Conservation (phyloP, 2,888 invertebrate genomes). For the Drosophila quinaria region DNA sequence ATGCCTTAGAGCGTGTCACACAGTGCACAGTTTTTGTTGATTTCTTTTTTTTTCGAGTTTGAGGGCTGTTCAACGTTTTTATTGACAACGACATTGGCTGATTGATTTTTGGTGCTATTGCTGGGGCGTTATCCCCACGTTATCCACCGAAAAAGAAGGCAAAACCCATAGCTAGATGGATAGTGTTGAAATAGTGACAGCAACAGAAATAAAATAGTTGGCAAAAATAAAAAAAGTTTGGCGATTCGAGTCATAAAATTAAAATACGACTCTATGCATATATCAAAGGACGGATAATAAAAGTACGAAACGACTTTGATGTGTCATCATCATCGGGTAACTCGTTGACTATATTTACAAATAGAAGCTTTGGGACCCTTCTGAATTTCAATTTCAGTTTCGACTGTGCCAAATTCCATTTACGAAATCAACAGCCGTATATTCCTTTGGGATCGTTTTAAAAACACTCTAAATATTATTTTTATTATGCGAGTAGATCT, state of each 20-base stretch:
- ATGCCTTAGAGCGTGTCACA: conserved; percentile 53
- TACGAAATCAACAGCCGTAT: background rate
- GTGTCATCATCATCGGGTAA: conserved; percentile 37
- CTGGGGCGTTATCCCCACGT: conserved; percentile 44
- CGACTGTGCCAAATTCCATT: conserved; percentile 6
- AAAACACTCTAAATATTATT: background rate
- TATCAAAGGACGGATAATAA: conserved; percentile 38
- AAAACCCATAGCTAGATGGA: conserved; percentile 22
- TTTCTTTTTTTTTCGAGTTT: conserved; percentile 17
- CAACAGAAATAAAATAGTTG: conserved; percentile 39
- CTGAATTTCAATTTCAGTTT: conserved; percentile 18
- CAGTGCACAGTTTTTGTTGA: conserved; percentile 9
- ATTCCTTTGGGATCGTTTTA: background rate
- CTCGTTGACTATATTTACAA: conserved; percentile 11
- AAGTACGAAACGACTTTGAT: conserved; percentile 37
- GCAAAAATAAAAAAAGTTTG: conserved; percentile 15
- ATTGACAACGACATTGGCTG: conserved; percentile 59
- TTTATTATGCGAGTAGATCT: background rate
- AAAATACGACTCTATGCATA: conserved; percentile 33
- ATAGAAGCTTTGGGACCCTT: conserved; percentile 10
- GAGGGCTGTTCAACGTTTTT: conserved; percentile 35
- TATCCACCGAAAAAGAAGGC: conserved; percentile 3
- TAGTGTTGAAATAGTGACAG: conserved; percentile 44
- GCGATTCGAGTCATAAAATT: conserved; percentile 48
- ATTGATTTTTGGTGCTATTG: conserved; percentile 64